Evolutionary conservation across 2,888 invertebrate species (phyloP), one percentile per base, ranked within the genome.

Genomic region (Venusia cambrica): DNA sequence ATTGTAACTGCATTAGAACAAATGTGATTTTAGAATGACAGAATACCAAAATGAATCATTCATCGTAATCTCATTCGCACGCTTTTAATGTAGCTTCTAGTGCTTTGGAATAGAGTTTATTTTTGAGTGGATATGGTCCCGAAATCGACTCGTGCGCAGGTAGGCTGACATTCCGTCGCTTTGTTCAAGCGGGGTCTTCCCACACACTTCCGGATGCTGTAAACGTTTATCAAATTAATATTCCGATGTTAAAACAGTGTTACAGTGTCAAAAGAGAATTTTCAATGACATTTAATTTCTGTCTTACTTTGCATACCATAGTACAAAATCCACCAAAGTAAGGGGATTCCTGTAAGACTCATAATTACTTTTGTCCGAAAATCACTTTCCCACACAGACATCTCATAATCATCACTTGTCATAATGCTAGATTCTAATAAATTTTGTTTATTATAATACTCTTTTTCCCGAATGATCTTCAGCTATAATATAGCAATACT

Each of bases 171-270:
- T 83, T 80, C 81, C 70, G 57, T 46, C 41, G 66, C 69, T 79
- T 80, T 81, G 80, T 80, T 71, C 63, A 55, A 51, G 38, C 43
- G 52, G 58, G 60, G 51, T 54, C 61, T 54, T 50, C 83, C 83
- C 72, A 83, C 83, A 54, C 75, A 67, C 66, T 76, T 83, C 83
- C 84, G 83, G 83, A 66, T 64, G 59, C 59, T 58, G 57, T 62
- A 66, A 62, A 65, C 60, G 62, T 68, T 62, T 50, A 55, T 51
- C 46, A 57, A 60, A 62, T 67, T 63, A 48, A 61, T 53, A 67
- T 50, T 56, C 53, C 51, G 58, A 48, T 57, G 48, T 62, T 62
- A 59, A 57, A 50, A 50, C 52, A 51, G 57, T 62, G 60, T 53
- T 57, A 50, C 61, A 55, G 26, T 46, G 47, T 45, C 35, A 45